Conservation (phyloP, 2,888 invertebrate genomes). For the Dynastes grantii region DNA sequence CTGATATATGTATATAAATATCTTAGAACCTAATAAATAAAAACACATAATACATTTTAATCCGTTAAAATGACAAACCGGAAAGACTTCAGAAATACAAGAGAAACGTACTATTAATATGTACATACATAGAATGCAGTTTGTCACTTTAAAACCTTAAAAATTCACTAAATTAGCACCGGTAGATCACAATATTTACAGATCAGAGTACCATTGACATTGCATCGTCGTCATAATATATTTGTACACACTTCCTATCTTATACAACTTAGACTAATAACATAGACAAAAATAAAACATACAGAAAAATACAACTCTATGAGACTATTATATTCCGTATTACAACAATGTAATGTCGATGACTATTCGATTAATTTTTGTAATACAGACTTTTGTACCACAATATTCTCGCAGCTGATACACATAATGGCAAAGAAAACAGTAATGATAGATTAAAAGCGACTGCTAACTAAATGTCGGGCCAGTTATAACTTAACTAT, state of each 20-base stretch:
- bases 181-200: conserved; percentile 50
- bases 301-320: conserved; percentile 27
- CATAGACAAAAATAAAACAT: neutral
- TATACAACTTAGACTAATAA: conserved; percentile 28
- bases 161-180: conserved; percentile 47
- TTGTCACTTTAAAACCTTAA: conserved; percentile 25
- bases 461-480: neutral
- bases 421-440: conserved; percentile 5
- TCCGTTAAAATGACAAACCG: conserved; percentile 33
- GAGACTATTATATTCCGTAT: conserved; percentile 33
- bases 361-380: conserved; percentile 21
- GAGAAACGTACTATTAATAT: neutral
- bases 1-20: conserved; percentile 44
- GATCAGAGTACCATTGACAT: conserved; percentile 53
- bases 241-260: conserved; percentile 36
- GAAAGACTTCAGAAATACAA: neutral
- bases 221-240: conserved; percentile 55
- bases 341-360: conserved; percentile 27
- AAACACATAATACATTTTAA: conserved; percentile 11
- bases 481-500: neutral
- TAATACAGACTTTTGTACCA: conserved; percentile 41
- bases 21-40: conserved; percentile 47
- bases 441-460: neutral
- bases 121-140: neutral
- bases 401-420: conserved; percentile 16